phyloP scores from a whole-genome alignment of 1,140 invertebrate genomes.

The Drosophila virilis region DNA sequence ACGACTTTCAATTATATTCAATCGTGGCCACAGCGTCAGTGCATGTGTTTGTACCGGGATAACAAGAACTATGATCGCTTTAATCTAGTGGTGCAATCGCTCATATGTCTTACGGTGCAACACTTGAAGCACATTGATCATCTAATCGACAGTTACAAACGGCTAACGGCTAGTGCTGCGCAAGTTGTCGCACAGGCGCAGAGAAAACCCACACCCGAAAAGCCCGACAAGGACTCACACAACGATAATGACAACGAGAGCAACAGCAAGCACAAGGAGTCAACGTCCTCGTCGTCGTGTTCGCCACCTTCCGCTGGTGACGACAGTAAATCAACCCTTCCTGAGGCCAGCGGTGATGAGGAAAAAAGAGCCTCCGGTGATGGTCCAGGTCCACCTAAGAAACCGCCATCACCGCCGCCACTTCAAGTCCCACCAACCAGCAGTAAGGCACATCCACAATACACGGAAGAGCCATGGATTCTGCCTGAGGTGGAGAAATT shows the following conservation, averaged over 20 bases:
- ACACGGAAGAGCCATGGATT: conserved; percentile 86
- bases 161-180: conserved; percentile 69
- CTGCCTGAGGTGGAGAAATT: conserved; percentile 91
- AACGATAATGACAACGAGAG: conserved; percentile 40
- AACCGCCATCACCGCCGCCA: conserved; percentile 33
- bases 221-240: conserved; percentile 49
- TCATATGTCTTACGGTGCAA: conserved; percentile 90
- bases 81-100: conserved; percentile 92
- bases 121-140: conserved; percentile 90
- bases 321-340: conserved; percentile 30
- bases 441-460: conserved; percentile 58
- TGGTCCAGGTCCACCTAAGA: conserved; percentile 54
- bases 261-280: conserved; percentile 45
- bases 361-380: conserved; percentile 55
- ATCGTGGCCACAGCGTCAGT: conserved; percentile 92
- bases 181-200: conserved; percentile 68
- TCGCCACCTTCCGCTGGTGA: conserved; percentile 31
- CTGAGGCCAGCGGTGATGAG: conserved; percentile 34
- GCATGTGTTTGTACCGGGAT: conserved; percentile 96
- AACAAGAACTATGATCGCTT: conserved; percentile 95
- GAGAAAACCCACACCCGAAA: conserved; percentile 34
- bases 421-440: conserved; percentile 12
- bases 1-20: conserved; percentile 88
- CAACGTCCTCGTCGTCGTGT: conserved; percentile 10
- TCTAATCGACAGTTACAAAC: conserved; percentile 84